Evolutionary conservation across 1,140 invertebrate species (phyloP), one percentile per base, ranked within the genome.

Genomic region (Drosophila pectinifera): DNA sequence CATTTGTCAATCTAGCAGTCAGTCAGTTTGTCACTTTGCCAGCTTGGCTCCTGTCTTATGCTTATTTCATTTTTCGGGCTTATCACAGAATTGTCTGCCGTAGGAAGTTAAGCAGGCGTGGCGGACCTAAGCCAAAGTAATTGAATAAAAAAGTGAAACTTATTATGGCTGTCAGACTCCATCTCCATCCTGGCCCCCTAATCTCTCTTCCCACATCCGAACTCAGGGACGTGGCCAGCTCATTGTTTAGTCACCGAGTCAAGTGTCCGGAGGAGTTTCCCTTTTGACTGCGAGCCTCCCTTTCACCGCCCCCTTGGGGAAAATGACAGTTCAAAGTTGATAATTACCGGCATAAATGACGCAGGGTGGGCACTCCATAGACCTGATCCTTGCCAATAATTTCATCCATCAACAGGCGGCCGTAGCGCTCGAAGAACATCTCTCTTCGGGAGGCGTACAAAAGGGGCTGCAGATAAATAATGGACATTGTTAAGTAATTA

Each of bases 391-490:
- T 82, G 20, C 57, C 75, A 70, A 96, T 92, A 13, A 96, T 90
- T 84, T 95, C 94, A 72, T 94, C 94, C 57, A 94, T 92, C 20
- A 95, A 85, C 45, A 96, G 93, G 57, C 93, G 93, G 0, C 93
- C 93, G 90, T 96, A 96, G 75, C 94, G 95, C 69, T 95, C 94
- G 54, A 94, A 92, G 13, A 94, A 92, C 16, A 94, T 91, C 64
- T 94, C 93, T 13, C 93, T 94, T 62, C 94, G 92, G 45, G 93
- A 92, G 69, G 73, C 73, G 48, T 91, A 92, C 20, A 88, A 42
- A 55, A 88, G 68, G 10, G 91, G 90, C 91, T 92, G 64, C 11
- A 84, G 69, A 16, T 31, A 38, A 36, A 31, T 31, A 20, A 46
- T 16, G 1, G 22, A 8, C 5, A 31, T 22, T 20, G 10, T 55